Evolutionary conservation across 2,888 invertebrate species (phyloP), one percentile per base, ranked within the genome.

Genomic region (Pammene fasciana): DNA sequence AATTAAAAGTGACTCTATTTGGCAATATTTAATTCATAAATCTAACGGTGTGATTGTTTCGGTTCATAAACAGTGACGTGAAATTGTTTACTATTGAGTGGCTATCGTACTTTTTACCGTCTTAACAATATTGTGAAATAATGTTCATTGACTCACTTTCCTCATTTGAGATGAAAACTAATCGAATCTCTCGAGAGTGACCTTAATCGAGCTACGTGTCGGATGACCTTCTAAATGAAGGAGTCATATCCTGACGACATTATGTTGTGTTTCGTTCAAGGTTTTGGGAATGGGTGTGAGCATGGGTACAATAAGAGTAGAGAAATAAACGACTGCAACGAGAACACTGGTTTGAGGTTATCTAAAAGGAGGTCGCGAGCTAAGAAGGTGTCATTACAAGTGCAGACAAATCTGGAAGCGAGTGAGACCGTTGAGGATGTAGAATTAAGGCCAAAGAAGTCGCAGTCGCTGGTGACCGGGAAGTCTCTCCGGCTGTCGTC

Each of bases 211-310:
- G 70, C 72, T 75, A 72, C 68, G 72, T 75, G 76, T 71, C 71
- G 70, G 72, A 90, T 90, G 90, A 83, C 85, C 88, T 85, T 88
- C 85, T 92, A 91, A 86, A 92, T 92, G 92, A 92, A 90, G 88
- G 90, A 90, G 74, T 85, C 88, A 64, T 90, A 90, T 83, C 81
- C 91, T 76, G 89, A 92, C 78, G 90, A 92, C 84, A 94, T 94
- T 88, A 95, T 95, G 95, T 92, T 95, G 87, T 95, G 95, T 90
- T 95, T 95, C 80, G 94, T 95, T 79, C 95, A 95, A 89, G 94
- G 94, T 74, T 94, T 95, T 82, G 93, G 94, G 73, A 88, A 92
- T 74, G 84, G 84, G 72, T 76, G 73, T 14, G 86, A 87, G 70
- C 82, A 83, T 70, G 88, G 82, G 36, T 84, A 79, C 72, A 86